Evolutionary conservation across 2,888 invertebrate genomes (phyloP).

Genomic region (Tetranychus truncatus): DNA sequence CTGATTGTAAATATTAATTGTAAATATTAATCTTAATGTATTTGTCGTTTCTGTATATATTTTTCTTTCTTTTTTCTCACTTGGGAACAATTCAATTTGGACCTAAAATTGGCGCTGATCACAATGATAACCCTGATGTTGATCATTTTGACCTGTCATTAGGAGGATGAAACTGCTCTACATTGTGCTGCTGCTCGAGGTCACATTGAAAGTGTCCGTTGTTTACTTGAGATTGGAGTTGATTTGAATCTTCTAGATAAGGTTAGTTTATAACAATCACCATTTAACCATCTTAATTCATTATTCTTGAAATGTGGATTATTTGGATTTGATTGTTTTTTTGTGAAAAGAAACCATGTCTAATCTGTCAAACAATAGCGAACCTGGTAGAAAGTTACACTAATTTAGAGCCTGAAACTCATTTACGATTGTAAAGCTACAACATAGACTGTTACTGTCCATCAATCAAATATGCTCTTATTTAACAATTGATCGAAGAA

Average conservation of each 20-base stretch:
- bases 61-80: neutral
- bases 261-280: constrained; percentile 28
- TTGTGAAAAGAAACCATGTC: too few relatives aligned
- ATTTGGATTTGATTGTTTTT: too few relatives aligned
- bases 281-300: neutral
- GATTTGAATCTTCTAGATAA: constrained; percentile 38
- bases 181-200: constrained; percentile 40
- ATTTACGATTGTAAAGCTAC: too few relatives aligned
- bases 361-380: neutral
- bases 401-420: too few relatives aligned
- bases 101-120: neutral
- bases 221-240: constrained; percentile 37
- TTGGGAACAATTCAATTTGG: neutral
- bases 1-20: neutral
- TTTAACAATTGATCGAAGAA: too few relatives aligned
- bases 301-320: too few relatives aligned
- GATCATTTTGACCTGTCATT: constrained; percentile 18
- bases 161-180: constrained; percentile 40
- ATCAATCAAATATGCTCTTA: too few relatives aligned
- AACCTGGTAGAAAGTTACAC: neutral
- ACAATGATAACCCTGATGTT: neutral
- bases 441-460: too few relatives aligned
- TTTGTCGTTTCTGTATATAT: neutral
- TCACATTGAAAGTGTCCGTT: constrained; percentile 38
- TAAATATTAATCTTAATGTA: neutral